Base-by-base conservation (phyloP, 2,888 invertebrate species). In the Lucinisca nassula region DNA sequence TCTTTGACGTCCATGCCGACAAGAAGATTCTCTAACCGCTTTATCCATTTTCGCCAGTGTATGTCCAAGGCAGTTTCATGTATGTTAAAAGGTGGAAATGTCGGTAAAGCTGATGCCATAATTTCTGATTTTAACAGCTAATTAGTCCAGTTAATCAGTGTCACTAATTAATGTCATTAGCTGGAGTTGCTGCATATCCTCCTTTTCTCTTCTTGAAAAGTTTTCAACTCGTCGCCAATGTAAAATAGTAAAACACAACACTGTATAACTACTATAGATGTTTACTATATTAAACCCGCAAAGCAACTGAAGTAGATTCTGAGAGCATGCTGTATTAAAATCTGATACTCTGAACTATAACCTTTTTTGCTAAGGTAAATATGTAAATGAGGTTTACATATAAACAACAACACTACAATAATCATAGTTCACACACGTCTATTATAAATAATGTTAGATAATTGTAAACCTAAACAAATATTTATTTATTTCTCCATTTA, bases 1-100 rank as follows among this genome's bases (percentile, higher is more conserved):
- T 79, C 76, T 40, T 61, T 67, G 8, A 77, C 49, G 77, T 77
- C 58, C 37, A 51, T 58, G n/a, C 77, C 58, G 6, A 77, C 58
- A 12, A 55, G 58, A 10, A 77, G 24, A 32, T 77, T 77, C 27
- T 77, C 77, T 17, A 55, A n/a, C 14, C 58, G 32, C 1, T 32
- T 77, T 6, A 51, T n/a, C 77, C 58, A 77, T 77, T 77, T 51
- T 55, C 37, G 45, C 77, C 55, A 77, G n/a, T 21, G 55, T 55
- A 55, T n/a, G n/a, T 55, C 49, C 67, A 45, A 40, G 0, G 32
- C 76, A 32, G 51, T 51, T 76, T 76, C 55, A 37, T 76, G 51
- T 35, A 76, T 30, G 17, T 35, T 37, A 49, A 75, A 75, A 35
- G 24, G 49, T 37, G 75, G 51, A 51, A 75, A 49, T 17, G 35